Conservation (phyloP, 2,113 vertebrate species). For the Canis aureus region DNA sequence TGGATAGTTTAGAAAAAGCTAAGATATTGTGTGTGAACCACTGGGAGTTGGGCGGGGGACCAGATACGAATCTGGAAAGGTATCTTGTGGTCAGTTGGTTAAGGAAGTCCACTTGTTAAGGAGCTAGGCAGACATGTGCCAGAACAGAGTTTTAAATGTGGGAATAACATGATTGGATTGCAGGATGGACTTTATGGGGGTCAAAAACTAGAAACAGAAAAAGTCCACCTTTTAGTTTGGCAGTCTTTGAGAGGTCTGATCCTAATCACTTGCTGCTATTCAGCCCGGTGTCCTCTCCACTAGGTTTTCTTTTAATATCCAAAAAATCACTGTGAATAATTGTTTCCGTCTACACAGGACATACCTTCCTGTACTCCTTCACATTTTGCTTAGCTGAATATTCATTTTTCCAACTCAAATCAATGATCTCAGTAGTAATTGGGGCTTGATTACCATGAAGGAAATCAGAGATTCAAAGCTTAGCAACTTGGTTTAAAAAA, state of each 20-base stretch:
- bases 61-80: slow-evolving; percentile 25
- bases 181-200: not conserved
- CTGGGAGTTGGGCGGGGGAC: not conserved
- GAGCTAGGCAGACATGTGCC: not conserved
- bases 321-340: slow-evolving; percentile 6
- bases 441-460: slow-evolving; percentile 58
- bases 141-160: slow-evolving; percentile 39
- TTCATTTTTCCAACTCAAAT: slow-evolving; percentile 58
- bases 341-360: not conserved
- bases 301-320: slow-evolving; percentile 40
- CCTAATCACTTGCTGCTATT: not conserved
- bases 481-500: slow-evolving; percentile 55
- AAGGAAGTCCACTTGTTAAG: slow-evolving; percentile 12
- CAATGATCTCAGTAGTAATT: slow-evolving; percentile 44
- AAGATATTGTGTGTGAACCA: not conserved
- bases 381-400: slow-evolving; percentile 55
- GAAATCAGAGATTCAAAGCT: slow-evolving; percentile 66
- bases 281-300: not conserved
- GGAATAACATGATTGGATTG: not conserved
- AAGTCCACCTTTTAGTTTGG: slow-evolving; percentile 29
- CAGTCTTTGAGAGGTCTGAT: not conserved
- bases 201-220: not conserved
- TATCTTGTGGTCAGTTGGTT: not conserved
- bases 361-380: slow-evolving; percentile 25
- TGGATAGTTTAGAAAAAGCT: not conserved